Base-by-base conservation (phyloP, 1,140 invertebrate species). In the Camponotus pennsylvanicus region DNA sequence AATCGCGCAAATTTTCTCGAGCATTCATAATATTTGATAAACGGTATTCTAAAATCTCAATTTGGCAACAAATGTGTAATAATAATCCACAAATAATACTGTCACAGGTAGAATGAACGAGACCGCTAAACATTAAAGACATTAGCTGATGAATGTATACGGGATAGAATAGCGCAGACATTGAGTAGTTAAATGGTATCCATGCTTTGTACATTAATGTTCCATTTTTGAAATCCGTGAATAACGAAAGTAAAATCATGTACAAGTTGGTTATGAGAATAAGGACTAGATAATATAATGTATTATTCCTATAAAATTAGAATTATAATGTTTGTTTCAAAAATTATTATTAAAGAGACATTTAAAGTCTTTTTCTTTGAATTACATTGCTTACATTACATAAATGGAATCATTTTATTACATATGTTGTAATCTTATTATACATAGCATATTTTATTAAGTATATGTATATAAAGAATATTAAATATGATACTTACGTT, bases 71-170 rank as follows among this genome's bases (percentile, higher is more conserved):
- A 8, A 83, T 86, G 11, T 83, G 80, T 3, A 88, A 70, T 82
- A 91, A 77, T 9, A 91, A 77, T 11, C 90, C 86, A 13, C 79
- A 85, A 32, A 90, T 70, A 37, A 90, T 37, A 18, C 55, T 76
- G 13, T 91, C 90, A 15, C 57, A 85, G 0, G 78, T 84, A 7
- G 64, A 67, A 57, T 91, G 88, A 0, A 49, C 3, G 11, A 78
- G 7, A 3, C 88, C 80, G 0, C 66, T 84, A 9, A 49, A 49
- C 0, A 66, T 11, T 0, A 88, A 3, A 5, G 63, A 40, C 13
- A 76, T 37, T 3, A 55, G 9, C 32, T 91, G 76, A 49, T 90
- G 91, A 18, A 45, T 0, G 34, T 91, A 87, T 6, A 69, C 21
- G 0, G 79, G 8, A 37, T 32, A 86, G 34, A 82, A 78, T n/a